These are phyloP conservation scores for Microdon myrmicae DNA, from an alignment of 2,888 invertebrate species.

Conservation along the genomic window DNA sequence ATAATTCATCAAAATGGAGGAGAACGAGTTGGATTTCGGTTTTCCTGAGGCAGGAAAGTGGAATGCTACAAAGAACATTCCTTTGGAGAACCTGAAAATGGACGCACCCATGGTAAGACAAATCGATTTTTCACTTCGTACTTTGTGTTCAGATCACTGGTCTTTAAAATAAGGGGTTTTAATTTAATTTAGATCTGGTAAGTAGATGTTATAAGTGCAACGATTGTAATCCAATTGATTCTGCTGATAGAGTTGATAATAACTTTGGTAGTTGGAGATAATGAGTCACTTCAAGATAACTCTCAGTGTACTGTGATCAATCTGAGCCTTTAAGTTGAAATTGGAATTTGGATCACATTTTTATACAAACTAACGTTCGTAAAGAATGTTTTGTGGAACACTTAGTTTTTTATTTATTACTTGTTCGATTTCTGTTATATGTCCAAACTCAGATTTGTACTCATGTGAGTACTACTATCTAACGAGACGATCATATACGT, in stretches of 20 bases:
- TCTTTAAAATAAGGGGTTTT: too few relatives aligned
- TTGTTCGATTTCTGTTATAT: neutral
- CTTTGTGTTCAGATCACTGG: slow-evolving; percentile 42
- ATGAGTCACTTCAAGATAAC: too few relatives aligned
- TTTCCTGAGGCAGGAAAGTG: slow-evolving; percentile 68
- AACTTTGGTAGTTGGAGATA: too few relatives aligned
- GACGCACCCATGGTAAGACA: slow-evolving; percentile 76
- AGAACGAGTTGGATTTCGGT: slow-evolving; percentile 59
- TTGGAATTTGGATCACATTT: too few relatives aligned
- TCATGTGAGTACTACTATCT: neutral
- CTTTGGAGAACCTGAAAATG: slow-evolving; percentile 77
- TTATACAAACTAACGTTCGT: neutral
- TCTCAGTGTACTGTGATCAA: too few relatives aligned
- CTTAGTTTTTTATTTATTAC: neutral
- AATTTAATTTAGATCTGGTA: too few relatives aligned
- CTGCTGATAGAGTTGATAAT: too few relatives aligned
- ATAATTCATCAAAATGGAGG: slow-evolving; percentile 54
- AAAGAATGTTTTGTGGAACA: neutral
- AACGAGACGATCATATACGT: neutral
- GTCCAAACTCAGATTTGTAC: neutral
- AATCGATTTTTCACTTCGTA: slow-evolving; percentile 11
- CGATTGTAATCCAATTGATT: too few relatives aligned
- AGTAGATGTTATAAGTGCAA: too few relatives aligned
- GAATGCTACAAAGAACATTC: slow-evolving; percentile 73
- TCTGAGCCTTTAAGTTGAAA: too few relatives aligned